Conservation (phyloP, 2,797 vertebrate species). For the Helicolenus hilgendorfi region DNA sequence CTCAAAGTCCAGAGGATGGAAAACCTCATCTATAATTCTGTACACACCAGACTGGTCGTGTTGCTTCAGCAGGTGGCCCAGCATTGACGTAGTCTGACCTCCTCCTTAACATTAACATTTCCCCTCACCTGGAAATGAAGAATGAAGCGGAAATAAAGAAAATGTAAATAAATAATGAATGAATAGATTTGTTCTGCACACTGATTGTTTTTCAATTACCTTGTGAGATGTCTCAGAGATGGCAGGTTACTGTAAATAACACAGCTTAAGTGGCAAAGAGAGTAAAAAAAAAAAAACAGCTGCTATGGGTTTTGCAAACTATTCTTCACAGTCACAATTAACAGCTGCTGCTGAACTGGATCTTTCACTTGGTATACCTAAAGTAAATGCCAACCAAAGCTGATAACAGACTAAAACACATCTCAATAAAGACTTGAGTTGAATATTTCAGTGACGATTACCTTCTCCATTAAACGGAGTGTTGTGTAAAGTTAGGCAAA, state of each 20-base stretch:
- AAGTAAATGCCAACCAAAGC: neutral
- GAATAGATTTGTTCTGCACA: neutral
- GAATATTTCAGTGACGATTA: neutral
- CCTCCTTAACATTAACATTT: neutral
- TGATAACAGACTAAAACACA: neutral
- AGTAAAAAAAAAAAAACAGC: neutral
- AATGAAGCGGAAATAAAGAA: neutral
- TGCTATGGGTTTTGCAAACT: neutral
- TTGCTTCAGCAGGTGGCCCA: neutral
- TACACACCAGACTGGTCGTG: neutral
- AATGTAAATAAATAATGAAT: neutral
- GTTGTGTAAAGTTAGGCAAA: neutral
- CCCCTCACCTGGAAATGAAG: neutral
- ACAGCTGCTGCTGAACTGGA: neutral
- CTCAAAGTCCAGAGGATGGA: neutral
- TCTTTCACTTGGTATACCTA: neutral
- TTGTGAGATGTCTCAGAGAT: neutral
- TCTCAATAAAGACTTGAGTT: neutral
- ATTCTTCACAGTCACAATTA: neutral
- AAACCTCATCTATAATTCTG: conserved; percentile 9
- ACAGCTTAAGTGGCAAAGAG: neutral
- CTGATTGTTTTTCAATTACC: neutral
- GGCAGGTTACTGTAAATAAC: neutral
- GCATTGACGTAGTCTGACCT: neutral
- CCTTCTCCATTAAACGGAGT: neutral